A percentile compares a stretch with the other conserved stretches of the same genome.
Conservation (phyloP, 2,113 vertebrate species). For the Dissostichus mawsoni region DNA sequence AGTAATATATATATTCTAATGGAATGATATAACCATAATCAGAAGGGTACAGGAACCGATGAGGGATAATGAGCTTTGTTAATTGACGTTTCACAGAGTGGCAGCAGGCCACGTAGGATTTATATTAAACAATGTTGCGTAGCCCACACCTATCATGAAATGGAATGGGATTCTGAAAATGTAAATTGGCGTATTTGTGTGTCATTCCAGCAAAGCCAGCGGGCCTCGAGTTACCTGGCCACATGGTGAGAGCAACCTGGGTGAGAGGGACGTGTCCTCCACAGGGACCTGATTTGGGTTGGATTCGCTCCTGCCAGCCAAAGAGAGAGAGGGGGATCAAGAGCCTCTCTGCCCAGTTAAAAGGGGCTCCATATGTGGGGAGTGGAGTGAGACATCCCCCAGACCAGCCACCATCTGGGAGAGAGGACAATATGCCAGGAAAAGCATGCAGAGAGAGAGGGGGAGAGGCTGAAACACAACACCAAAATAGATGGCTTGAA, state of each 20-base stretch:
- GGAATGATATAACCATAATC: conserved; percentile 35
- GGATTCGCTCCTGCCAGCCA: conserved; percentile 46
- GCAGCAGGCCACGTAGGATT: conserved; percentile 20
- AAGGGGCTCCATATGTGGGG: conserved; percentile 62
- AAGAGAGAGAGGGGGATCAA: conserved; percentile 35
- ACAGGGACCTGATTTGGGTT: conserved; percentile 39
- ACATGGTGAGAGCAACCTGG: conserved; percentile 4
- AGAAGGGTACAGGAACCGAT: conserved; percentile 38
- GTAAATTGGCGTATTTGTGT: conserved; percentile 4
- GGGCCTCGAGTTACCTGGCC: conserved; percentile 19
- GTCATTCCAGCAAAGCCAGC: neutral
- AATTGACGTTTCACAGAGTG: conserved; percentile 36
- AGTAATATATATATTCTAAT: conserved; percentile 53
- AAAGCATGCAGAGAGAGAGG: neutral
- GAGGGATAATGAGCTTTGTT: conserved; percentile 36
- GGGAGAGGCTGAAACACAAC: conserved; percentile 6
- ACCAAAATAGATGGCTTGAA: conserved; percentile 37
- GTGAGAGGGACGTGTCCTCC: conserved; percentile 42
- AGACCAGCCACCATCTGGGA: conserved; percentile 68
- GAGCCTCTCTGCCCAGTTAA: conserved; percentile 50
- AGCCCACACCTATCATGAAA: neutral
- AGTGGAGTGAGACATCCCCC: conserved; percentile 62
- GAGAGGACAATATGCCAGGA: conserved; percentile 55
- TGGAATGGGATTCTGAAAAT: conserved; percentile 19
- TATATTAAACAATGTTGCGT: neutral